Conservation (phyloP, 53 echinoderm and acorn worm genomes). For the Antedon mediterranea region DNA sequence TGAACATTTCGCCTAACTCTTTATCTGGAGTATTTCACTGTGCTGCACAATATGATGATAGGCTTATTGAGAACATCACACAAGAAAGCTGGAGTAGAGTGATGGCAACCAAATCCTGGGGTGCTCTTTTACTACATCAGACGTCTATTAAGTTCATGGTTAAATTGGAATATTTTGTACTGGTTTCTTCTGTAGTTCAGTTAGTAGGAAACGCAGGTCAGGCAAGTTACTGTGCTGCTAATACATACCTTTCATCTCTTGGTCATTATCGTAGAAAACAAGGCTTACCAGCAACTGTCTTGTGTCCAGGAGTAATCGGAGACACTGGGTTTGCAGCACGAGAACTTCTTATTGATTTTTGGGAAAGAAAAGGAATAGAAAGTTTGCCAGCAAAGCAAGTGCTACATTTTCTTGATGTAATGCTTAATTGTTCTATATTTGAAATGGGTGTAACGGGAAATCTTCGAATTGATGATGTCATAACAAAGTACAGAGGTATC, state of each 20-base stretch:
- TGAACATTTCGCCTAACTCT: not conserved
- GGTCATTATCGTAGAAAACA: conserved; percentile 12
- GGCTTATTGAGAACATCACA: conserved; percentile 14
- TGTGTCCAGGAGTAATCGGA: conserved; percentile 28
- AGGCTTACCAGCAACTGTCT: conserved; percentile 36
- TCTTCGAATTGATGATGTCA: not conserved
- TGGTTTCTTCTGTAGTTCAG: conserved; percentile 33
- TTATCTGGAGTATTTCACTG: conserved; percentile 42
- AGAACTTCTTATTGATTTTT: conserved; percentile 10
- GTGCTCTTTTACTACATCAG: conserved; percentile 46
- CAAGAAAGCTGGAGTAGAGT: conserved; percentile 31
- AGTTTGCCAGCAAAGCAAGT: conserved; percentile 29
- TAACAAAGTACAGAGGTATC: conserved; percentile 12
- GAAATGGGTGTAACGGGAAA: conserved; percentile 16
- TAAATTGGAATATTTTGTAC: conserved; percentile 24
- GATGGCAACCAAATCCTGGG: conserved; percentile 46
- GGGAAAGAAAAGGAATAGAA: conserved; percentile 20
- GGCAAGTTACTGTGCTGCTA: conserved; percentile 42
- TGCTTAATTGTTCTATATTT: conserved; percentile 1
- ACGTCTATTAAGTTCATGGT: conserved; percentile 31
- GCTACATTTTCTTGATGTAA: conserved; percentile 9
- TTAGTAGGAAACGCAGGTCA: conserved; percentile 51
- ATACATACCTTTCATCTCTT: conserved; percentile 30
- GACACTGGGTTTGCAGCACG: conserved; percentile 44
- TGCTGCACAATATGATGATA: conserved; percentile 37